Percentiles rank a stretch among this genome's conserved stretches.
phyloP scores from a whole-genome alignment of 2,797 vertebrate genomes.

The Tragopan temminckii region DNA sequence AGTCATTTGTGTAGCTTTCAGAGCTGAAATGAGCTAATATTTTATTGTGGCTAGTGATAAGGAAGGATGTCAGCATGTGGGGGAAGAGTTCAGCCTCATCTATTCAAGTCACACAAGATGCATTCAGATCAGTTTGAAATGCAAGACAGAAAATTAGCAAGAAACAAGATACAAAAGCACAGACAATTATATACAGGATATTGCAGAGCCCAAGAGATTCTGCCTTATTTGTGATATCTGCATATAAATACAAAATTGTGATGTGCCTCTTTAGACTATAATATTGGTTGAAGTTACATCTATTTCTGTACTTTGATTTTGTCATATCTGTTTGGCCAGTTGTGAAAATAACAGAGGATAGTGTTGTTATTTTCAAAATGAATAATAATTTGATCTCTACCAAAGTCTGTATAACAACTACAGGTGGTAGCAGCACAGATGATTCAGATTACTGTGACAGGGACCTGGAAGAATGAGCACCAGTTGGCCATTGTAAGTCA shows the following conservation, averaged over 20 bases:
- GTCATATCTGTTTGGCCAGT: neutral
- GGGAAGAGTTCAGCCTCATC: neutral
- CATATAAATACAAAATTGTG: slow-evolving; percentile 6
- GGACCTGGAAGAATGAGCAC: neutral
- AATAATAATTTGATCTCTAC: neutral
- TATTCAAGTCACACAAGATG: slow-evolving; percentile 2
- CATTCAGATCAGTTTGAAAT: slow-evolving; percentile 24
- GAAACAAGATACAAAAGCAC: slow-evolving; percentile 11
- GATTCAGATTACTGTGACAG: neutral
- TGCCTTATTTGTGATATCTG: slow-evolving; percentile 1
- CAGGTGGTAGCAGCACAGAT: neutral
- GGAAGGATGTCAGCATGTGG: neutral
- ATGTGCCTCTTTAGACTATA: neutral
- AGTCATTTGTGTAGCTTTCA: neutral
- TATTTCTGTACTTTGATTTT: neutral
- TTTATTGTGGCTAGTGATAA: neutral
- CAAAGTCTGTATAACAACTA: neutral
- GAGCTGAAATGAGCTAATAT: slow-evolving; percentile 40
- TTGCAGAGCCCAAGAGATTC: neutral
- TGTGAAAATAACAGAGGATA: neutral
- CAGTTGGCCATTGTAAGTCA: neutral
- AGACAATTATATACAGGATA: slow-evolving; percentile 14
- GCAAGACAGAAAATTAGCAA: slow-evolving; percentile 34
- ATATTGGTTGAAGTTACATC: neutral
- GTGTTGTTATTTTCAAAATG: neutral